These are phyloP conservation scores for Pseudomyrmex flavicornis DNA, from an alignment of 1,140 invertebrate genomes.

Conservation along the genomic window DNA sequence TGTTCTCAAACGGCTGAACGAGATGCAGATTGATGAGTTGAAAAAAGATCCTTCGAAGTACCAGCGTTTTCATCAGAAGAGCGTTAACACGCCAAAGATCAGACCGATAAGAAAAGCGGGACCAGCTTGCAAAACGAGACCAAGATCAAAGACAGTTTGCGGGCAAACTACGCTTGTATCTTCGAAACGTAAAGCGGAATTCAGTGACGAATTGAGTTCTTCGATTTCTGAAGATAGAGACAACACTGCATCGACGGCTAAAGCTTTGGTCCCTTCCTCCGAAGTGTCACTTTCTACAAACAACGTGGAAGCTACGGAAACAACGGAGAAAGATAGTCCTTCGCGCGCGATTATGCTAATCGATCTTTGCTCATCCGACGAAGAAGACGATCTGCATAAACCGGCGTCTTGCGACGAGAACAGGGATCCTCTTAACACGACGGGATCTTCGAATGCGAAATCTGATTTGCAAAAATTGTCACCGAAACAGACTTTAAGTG, in stretches of 20 bases:
- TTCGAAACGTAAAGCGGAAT: conserved; percentile 66
- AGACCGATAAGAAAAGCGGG: conserved; percentile 64
- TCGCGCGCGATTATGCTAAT: conserved; percentile 81
- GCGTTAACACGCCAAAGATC: conserved; percentile 58
- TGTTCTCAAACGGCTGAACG: conserved; percentile 80
- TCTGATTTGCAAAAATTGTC: conserved; percentile 59
- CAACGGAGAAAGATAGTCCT: conserved; percentile 31
- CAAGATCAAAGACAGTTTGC: conserved; percentile 27
- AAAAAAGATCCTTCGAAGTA: conserved; percentile 77
- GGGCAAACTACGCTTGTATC: conserved; percentile 4
- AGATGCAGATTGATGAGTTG: conserved; percentile 79
- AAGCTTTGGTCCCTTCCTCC: not conserved
- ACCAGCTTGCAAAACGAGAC: conserved; percentile 65
- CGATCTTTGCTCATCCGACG: conserved; percentile 86
- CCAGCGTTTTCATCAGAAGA: conserved; percentile 53
- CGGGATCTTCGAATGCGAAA: conserved; percentile 29
- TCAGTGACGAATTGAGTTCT: conserved; percentile 62
- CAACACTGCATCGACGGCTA: not conserved
- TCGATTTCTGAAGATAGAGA: conserved; percentile 68
- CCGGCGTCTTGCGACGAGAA: conserved; percentile 73
- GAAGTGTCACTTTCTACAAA: not conserved
- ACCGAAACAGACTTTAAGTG: conserved; percentile 62
- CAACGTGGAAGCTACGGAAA: not conserved
- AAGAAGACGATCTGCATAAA: conserved; percentile 71
- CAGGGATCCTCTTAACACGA: conserved; percentile 68